A percentile compares a stretch with the other conserved stretches of the same genome.
Conservation (phyloP, 2,113 vertebrate species). For the Thamnophis sirtalis region DNA sequence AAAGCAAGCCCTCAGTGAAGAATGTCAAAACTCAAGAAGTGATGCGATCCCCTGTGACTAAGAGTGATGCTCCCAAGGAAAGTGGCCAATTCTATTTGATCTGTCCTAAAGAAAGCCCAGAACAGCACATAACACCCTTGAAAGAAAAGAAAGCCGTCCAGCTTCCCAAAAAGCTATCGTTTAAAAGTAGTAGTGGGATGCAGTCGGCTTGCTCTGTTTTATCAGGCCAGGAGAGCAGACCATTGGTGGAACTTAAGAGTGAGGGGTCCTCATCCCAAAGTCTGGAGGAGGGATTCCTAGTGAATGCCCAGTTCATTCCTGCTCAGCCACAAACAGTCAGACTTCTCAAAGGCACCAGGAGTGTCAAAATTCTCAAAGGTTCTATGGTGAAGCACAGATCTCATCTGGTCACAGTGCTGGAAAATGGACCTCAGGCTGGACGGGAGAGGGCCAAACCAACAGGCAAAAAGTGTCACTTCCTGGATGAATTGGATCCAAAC, state of each 20-base stretch:
- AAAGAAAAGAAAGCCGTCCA: constrained; percentile 67
- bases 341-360: constrained; percentile 70
- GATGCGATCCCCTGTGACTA: neutral
- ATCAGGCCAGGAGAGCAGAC: constrained; percentile 55
- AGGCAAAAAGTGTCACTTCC: constrained; percentile 70
- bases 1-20: constrained; percentile 59
- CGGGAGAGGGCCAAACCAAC: constrained; percentile 65
- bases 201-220: constrained; percentile 26
- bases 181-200: constrained; percentile 60
- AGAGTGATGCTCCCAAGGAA: constrained; percentile 63
- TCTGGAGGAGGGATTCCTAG: constrained; percentile 74
- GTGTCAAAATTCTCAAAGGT: constrained; percentile 68
- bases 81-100: constrained; percentile 47
- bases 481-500: constrained; percentile 74
- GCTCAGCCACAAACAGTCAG: constrained; percentile 68
- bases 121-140: constrained; percentile 14
- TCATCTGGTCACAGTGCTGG: constrained; percentile 50
- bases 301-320: constrained; percentile 69
- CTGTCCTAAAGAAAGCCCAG: constrained; percentile 65
- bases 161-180: constrained; percentile 58
- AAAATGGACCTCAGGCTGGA: constrained; percentile 56
- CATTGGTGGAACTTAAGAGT: constrained; percentile 68
- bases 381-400: constrained; percentile 57
- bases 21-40: constrained; percentile 56
- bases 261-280: constrained; percentile 80